Base-by-base conservation (phyloP, 2,888 invertebrate genomes). In the Zaprionus bogoriensis region DNA sequence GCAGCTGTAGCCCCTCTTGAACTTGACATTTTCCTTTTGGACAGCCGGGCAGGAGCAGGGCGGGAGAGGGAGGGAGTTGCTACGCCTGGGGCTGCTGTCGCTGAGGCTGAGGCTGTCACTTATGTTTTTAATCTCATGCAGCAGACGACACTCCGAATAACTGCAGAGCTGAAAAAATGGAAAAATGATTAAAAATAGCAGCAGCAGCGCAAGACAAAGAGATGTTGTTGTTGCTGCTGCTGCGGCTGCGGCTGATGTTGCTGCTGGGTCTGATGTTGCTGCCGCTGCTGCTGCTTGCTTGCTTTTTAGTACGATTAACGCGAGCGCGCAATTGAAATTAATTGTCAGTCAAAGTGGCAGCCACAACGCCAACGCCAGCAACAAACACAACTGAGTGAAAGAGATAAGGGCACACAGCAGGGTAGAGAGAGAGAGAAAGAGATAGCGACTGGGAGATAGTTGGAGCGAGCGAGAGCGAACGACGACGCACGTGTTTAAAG, bases 311-410 rank as follows among this genome's bases (percentile, higher is more conserved):
- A 83, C 83, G 83, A 83, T 83, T 83, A 83, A 82, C 83, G 85
- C 77, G 80, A 82, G 82, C 76, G 77, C 80, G 83, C 83, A 85
- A 85, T 82, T 85, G 80, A 83, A 83, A 85, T 85, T 83, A 83
- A 83, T 83, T 83, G 80, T 85, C 80, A 83, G 85, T 85, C 80
- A 77, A 74, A 82, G 77, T 74, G 81, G 79, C 72, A 67, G 64
- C 72, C 52, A 58, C 63, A 74, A 54, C 72, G 50, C 72, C 55
- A 51, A 45, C 27, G 44, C 44, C 22, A 45, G 32, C 60, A 32
- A 9, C 27, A 25, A 2, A 36, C 7, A 17, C 3, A 5, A 25
- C 23, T 19, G 50, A 20, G 36, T 17, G 28, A 12, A 14, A n/a
- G 42, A 14, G 32, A 25, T 10, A 17, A 32, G 23, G 3, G 20